Evolutionary conservation across 2,888 invertebrate genomes (phyloP), one percentile per base, ranked within the genome.

Genomic region (Phasia obesa): DNA sequence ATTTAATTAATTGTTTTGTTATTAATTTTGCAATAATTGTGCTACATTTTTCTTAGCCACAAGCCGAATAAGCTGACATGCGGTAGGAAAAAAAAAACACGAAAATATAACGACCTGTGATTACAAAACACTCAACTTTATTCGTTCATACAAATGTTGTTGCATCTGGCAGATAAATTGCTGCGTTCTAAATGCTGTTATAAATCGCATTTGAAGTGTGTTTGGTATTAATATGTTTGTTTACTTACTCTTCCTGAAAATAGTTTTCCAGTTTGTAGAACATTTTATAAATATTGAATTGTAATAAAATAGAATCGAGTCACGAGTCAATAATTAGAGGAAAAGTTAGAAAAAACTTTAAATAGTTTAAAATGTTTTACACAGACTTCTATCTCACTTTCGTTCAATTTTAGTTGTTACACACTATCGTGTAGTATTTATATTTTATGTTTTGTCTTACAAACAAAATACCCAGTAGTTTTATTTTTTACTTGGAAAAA

Each of bases 1-100:
- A n/a, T n/a, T 13, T 76, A 81, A 55, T 60, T 71, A 71, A 64
- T 78, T 82, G 51, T 64, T 57, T 78, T 67, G 35, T 64, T 64
- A 77, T 82, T 77, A 47, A 78, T 78, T 82, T 82, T 74, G 78
- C 82, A 82, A 82, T 70, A 78, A 78, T 78, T 78, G 77, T 69
- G 62, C 55, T 42, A 67, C 19, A 62, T 59, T 76, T 65, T 53
- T 70, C 19, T 64, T 31, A 62, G 64, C 55, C 64, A 74, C 64
- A 64, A 64, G 57, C 47, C 19, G 49, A 51, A 27, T 11, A 42
- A 59, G 15, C 64, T 23, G 38, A 53, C 53, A 73, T 60, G 35
- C 51, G 42, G 38, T 60, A 15, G 13, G 21, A 2, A 42, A 69
- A 11, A 35, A 11, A 11, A 31, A 7, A 9, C 9, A 23, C n/a